Evolutionary conservation across 2,797 vertebrate genomes (phyloP), one percentile per base, ranked within the genome.

Genomic region (Pseudochaenichthys georgianus): DNA sequence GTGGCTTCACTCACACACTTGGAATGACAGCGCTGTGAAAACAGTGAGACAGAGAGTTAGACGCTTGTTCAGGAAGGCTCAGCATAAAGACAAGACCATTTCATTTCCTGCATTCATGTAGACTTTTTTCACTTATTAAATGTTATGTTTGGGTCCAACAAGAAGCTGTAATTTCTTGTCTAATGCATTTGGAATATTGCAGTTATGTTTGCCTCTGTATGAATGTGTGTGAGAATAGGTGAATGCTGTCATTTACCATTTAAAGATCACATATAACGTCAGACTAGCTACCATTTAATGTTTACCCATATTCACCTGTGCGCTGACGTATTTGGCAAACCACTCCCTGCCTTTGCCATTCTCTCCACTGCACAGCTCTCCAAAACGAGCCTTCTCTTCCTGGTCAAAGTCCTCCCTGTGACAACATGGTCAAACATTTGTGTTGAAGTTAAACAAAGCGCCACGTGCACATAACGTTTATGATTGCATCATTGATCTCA

Each of bases 1-100:
- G 98, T 98, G 38, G 97, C 94, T 79, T 99, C 98, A 0, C 96
- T 96, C 72, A 99, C 97, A 2, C 98, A 97, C 82, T 98, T 99
- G 61, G 98, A 98, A 88, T 98, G 96, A 94, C 97, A 99, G 88
- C 98, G 97, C 98, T 99, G 96, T 5, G 47, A 84, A 94, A 62
- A 70, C 13, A 79, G 38, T 3, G 53, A 2, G 50, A 78, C 57
- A 63, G 1, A 63, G 1, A 47, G 31, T 64, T 57, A 60, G 0
- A 53, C 16, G 3, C 17, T 28, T 28, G 23, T 62, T 67, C 9
- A 34, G 47, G 5, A 19, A 55, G 21, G 13, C 19, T 42, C 19
- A 6, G 8, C n/a, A 34, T 21, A 41, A 52, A 72, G 3, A 64
- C 3, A 61, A 41, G 5, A 61, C 43, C 1, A 15, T 42, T 53